A percentile compares a stretch with the other conserved stretches of the same genome.
phyloP scores from a whole-genome alignment of 2,797 vertebrate species.

The Bradypodion ventrale region DNA sequence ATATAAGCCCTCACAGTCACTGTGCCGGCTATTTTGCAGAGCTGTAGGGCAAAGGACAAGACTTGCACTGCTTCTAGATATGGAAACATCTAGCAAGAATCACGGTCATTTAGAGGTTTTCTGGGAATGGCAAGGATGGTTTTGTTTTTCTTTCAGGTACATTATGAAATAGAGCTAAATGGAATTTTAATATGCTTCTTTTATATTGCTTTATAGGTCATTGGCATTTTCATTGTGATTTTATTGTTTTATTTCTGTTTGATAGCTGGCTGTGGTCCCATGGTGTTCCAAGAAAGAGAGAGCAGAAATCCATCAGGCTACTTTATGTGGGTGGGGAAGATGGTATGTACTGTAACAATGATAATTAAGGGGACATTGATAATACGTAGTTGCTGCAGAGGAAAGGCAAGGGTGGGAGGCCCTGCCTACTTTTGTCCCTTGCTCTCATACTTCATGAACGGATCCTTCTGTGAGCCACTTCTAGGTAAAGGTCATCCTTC shows the following conservation, averaged over 20 bases:
- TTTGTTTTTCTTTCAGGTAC: background rate
- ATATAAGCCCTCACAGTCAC: no score
- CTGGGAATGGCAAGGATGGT: background rate
- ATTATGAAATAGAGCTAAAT: background rate
- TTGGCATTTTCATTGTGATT: background rate
- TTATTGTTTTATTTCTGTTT: constrained; percentile 8
- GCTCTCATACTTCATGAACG: background rate
- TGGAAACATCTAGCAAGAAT: no score
- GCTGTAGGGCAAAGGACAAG: no score
- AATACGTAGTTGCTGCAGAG: background rate
- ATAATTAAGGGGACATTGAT: background rate
- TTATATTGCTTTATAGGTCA: background rate
- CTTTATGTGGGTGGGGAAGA: background rate
- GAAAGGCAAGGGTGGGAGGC: background rate
- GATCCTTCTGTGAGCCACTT: background rate
- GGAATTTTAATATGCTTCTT: background rate
- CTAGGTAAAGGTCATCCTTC: no score
- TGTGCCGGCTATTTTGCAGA: no score
- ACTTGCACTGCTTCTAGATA: no score
- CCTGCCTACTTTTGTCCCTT: background rate
- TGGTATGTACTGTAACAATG: background rate
- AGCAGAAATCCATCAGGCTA: background rate
- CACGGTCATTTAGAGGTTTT: background rate
- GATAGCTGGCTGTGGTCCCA: background rate
- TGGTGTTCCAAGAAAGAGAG: background rate